Conservation (phyloP, 1,140 invertebrate genomes). For the Limonius californicus region DNA sequence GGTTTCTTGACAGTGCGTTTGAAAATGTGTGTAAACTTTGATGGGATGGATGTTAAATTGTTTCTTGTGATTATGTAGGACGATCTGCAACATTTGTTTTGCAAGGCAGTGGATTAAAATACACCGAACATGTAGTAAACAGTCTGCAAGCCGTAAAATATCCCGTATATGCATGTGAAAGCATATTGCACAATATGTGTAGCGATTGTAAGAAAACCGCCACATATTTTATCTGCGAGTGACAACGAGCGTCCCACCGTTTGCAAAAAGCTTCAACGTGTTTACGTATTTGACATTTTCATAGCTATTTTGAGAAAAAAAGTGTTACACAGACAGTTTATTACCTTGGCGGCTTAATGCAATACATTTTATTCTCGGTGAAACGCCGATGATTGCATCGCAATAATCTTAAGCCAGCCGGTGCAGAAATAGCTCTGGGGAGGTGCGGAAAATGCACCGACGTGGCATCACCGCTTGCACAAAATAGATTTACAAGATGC, state of each 20-base stretch:
- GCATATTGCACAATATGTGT: too few species aligned
- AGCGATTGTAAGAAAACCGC: too few species aligned
- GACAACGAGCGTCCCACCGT: neutral
- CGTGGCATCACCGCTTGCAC: neutral
- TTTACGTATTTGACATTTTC: neutral
- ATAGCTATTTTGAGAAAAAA: neutral
- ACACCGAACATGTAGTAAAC: too few species aligned
- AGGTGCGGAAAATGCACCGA: neutral
- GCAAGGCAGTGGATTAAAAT: too few species aligned
- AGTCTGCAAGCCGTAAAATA: too few species aligned
- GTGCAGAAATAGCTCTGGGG: neutral
- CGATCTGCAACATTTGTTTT: too few species aligned
- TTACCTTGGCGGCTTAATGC: neutral
- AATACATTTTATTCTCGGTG: neutral
- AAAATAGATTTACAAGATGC: neutral
- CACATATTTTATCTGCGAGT: neutral
- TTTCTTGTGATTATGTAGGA: too few species aligned
- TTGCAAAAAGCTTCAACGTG: neutral
- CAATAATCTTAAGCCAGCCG: neutral
- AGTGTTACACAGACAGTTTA: constrained; percentile 1
- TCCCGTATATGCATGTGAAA: too few species aligned
- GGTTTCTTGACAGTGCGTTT: too few species aligned
- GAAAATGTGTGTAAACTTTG: too few species aligned
- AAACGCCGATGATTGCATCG: too few species aligned
- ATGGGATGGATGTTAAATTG: too few species aligned